Evolutionary conservation across 2,113 vertebrate species (phyloP).

Genomic region (Neomonachus schauinslandi): DNA sequence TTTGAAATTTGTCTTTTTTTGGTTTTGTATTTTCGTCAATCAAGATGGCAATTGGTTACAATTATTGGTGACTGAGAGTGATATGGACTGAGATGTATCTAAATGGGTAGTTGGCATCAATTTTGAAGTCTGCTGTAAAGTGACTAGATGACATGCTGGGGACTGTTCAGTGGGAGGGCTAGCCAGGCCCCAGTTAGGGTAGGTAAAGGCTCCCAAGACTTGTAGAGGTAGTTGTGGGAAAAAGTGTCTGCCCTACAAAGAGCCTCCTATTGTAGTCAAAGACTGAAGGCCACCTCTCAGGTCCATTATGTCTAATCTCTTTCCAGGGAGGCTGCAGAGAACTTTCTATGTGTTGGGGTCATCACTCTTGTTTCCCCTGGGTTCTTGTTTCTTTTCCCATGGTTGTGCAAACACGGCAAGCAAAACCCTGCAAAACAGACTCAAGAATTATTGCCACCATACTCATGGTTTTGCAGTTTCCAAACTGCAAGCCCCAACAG

Average conservation of each 20-base stretch:
- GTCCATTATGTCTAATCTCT: not conserved
- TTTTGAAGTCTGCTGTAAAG: not conserved
- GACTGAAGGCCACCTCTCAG: not conserved
- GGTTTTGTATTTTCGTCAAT: not conserved
- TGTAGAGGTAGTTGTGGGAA: too few relatives aligned
- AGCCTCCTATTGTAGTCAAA: not conserved
- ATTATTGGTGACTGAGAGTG: too few relatives aligned
- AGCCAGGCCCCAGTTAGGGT: not conserved
- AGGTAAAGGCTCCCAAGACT: not conserved
- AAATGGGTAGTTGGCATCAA: not conserved
- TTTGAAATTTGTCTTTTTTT: not conserved
- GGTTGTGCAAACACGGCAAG: too few relatives aligned
- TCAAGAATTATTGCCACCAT: not conserved
- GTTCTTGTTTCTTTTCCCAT: not conserved
- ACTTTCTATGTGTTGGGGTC: not conserved
- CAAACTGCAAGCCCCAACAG: conserved; percentile 9
- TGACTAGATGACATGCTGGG: not conserved
- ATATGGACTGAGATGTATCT: not conserved
- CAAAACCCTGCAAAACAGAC: not conserved
- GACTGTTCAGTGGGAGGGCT: not conserved
- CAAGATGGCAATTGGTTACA: not conserved
- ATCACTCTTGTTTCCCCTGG: not conserved
- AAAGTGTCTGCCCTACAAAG: not conserved
- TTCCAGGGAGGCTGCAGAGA: not conserved
- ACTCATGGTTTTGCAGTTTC: not conserved